Evolutionary conservation across 2,888 invertebrate genomes (phyloP), one percentile per base, ranked within the genome.

Genomic region (Pterostichus madidus): DNA sequence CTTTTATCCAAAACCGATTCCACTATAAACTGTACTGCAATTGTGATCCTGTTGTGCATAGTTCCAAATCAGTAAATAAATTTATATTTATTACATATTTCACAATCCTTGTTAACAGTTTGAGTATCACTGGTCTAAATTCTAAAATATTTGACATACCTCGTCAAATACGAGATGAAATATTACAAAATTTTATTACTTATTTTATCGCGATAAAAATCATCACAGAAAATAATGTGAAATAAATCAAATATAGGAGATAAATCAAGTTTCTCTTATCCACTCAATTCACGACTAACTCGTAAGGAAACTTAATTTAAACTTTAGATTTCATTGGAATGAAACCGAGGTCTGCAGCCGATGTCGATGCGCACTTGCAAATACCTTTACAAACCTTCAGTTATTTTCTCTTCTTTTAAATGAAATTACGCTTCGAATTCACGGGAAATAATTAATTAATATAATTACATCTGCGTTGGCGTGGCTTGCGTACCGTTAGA

Each of bases 371-470:
- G 53, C 52, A 13, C 10, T 39, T 39, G 44, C 59, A 31, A 39
- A 78, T 59, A 78, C 78, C 78, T 78, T 32, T 44, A 59, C 39
- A 78, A 78, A 78, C 61, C 61, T 78, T 61, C 39, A 31, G 59
- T 31, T 78, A 56, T 35, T 59, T 61, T 35, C 39, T 31, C 39
- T 44, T 8, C 35, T 78, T 78, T 61, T 61, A 56, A 78, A 78
- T 78, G 59, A 61, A 78, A 78, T 78, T 61, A 59, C 78, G 39
- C 39, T 56, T 56, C 56, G 59, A 56, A 78, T 78, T 61, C 39
- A 39, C 59, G 44, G 78, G 15, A 78, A 78, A 78, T 56, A 78
- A 78, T 78, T 78, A 78, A 78, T 78, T 56, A 78, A 78, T 78
- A 78, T 78, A 78, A 78, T 78, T 78, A 78, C 56, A 59, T 56